Percentiles rank a stretch among this genome's conserved stretches.
Conservation (phyloP, 1,140 invertebrate species). For the Drosophila arizonae region DNA sequence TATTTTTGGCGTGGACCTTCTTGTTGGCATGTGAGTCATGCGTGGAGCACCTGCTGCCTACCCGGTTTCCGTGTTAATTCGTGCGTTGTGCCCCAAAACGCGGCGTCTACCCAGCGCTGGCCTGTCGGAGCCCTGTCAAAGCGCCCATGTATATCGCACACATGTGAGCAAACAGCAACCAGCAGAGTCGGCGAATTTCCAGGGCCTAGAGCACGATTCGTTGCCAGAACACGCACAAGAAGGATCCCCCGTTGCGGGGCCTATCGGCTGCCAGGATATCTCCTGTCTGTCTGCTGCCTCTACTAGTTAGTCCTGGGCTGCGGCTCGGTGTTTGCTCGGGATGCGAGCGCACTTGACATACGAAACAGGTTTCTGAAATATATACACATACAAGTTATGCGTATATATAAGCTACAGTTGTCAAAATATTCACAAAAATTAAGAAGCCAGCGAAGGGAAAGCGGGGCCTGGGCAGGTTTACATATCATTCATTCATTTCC, state of each 20-base stretch:
- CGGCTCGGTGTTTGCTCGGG: conserved; percentile 52
- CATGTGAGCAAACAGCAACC: conserved; percentile 24
- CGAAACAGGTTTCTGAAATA: conserved; percentile 55
- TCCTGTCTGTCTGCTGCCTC: conserved; percentile 21
- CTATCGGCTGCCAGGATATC: conserved; percentile 19
- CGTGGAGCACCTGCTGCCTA: conserved; percentile 60
- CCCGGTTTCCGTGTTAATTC: conserved; percentile 67
- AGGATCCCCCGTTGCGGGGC: not conserved
- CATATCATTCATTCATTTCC: too few relatives aligned
- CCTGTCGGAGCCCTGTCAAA: conserved; percentile 68
- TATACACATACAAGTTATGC: not conserved
- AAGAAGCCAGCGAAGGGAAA: not conserved
- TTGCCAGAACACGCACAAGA: conserved; percentile 64
- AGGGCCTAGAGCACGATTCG: conserved; percentile 59
- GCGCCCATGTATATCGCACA: conserved; percentile 27
- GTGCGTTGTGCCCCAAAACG: conserved; percentile 64
- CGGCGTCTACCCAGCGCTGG: conserved; percentile 42
- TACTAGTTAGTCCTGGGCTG: conserved; percentile 39
- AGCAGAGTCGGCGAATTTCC: conserved; percentile 47
- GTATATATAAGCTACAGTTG: conserved; percentile 8
- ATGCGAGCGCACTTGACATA: conserved; percentile 61
- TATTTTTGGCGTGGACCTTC: conserved; percentile 1
- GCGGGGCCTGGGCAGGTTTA: too few relatives aligned
- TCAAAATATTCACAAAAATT: conserved; percentile 36
- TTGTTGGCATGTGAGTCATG: conserved; percentile 69